A percentile compares a stretch with the other conserved stretches of the same genome.
These are phyloP conservation scores for Araneus ventricosus DNA, from an alignment of 1,140 invertebrate species.

Conservation along the genomic window DNA sequence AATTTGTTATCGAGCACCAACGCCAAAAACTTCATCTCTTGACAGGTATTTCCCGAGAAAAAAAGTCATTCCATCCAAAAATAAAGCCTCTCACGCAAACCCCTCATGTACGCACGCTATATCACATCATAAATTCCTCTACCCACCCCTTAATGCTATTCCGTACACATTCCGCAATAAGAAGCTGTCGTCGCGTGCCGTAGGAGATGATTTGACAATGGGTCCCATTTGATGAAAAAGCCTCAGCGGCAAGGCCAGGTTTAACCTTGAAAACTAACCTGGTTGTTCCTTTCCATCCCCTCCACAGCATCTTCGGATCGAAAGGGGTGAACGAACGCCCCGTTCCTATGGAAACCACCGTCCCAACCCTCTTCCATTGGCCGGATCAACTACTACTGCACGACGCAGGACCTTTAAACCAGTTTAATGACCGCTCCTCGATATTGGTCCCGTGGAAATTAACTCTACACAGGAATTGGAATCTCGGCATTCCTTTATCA, in stretches of 20 bases:
- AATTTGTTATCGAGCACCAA: too few species aligned
- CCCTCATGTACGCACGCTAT: background rate
- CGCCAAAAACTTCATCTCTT: too few species aligned
- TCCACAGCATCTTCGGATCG: slow-evolving; percentile 61
- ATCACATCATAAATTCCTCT: background rate
- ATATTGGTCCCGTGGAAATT: background rate
- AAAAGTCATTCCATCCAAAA: background rate
- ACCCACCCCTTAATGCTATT: background rate
- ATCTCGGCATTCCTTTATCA: background rate
- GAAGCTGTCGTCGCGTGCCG: slow-evolving; percentile 7
- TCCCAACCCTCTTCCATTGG: background rate
- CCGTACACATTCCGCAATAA: background rate
- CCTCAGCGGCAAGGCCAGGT: background rate
- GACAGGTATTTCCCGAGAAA: background rate
- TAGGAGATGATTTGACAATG: background rate
- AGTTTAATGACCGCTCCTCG: slow-evolving; percentile 55
- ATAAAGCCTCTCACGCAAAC: background rate
- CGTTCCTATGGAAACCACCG: slow-evolving; percentile 42
- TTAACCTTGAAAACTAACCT: slow-evolving; percentile 55
- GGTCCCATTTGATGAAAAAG: background rate
- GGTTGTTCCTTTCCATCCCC: slow-evolving; percentile 1
- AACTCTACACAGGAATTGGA: background rate
- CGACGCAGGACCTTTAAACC: slow-evolving; percentile 42
- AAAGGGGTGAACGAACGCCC: slow-evolving; percentile 64
- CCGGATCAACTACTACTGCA: slow-evolving; percentile 41